Conservation (phyloP, 2,797 vertebrate species). For the Silurus lanzhouensis region DNA sequence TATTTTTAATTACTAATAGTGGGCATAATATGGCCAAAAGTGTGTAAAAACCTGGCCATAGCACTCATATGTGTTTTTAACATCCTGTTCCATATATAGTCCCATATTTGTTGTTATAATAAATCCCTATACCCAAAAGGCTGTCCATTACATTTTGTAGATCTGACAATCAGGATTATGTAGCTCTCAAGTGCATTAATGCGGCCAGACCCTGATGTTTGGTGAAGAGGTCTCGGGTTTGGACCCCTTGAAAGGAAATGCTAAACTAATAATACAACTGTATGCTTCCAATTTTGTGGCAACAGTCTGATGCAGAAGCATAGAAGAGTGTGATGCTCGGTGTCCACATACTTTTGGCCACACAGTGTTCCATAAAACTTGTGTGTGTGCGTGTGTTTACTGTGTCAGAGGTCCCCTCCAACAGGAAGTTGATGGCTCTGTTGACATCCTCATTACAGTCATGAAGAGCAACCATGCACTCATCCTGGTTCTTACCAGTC, state of each 20-base stretch:
- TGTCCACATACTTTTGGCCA: background rate
- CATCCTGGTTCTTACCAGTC: slow-evolving; percentile 95
- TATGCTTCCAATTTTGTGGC: background rate
- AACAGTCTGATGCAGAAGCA: background rate
- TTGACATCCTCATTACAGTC: slow-evolving; percentile 97
- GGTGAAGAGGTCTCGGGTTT: background rate
- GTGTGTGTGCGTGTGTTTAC: slow-evolving; percentile 65
- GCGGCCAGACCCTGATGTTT: background rate
- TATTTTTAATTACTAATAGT: background rate
- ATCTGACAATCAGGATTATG: background rate
- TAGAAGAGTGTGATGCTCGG: background rate
- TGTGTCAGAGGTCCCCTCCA: slow-evolving; percentile 94
- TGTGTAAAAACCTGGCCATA: background rate
- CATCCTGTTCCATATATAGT: background rate
- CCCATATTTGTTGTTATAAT: background rate
- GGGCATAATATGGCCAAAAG: too few species aligned
- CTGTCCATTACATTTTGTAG: background rate
- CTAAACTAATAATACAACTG: background rate
- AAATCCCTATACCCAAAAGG: background rate
- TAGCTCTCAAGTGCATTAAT: background rate
- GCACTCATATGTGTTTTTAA: background rate
- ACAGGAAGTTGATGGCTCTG: slow-evolving; percentile 93
- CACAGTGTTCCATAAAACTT: background rate
- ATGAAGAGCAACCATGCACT: slow-evolving; percentile 94
- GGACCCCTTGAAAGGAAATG: background rate